Evolutionary conservation across 1,140 invertebrate species (phyloP).

Genomic region (Drosophila arizonae): DNA sequence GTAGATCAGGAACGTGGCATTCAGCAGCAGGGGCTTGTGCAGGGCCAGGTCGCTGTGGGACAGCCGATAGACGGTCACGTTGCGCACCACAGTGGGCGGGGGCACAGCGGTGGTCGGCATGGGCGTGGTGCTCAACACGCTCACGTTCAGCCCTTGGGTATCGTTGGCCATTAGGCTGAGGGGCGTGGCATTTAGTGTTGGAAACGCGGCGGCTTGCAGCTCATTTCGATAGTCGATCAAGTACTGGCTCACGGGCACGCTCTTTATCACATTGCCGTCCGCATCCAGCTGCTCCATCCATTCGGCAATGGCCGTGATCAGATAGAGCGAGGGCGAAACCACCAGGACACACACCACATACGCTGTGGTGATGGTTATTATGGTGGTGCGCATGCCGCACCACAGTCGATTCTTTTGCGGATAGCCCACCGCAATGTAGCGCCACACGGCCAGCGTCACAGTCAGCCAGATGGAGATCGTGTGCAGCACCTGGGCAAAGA

Average conservation of each 20-base stretch:
- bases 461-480: conserved; percentile 96
- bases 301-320: conserved; percentile 86
- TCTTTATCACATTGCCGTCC: conserved; percentile 80
- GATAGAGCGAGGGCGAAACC: conserved; percentile 92
- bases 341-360: conserved; percentile 91
- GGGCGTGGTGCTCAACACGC: conserved; percentile 11
- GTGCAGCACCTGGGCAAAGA: conserved; percentile 93
- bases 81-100: conserved; percentile 44
- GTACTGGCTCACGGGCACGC: conserved; percentile 63
- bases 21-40: conserved; percentile 72
- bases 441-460: conserved; percentile 94
- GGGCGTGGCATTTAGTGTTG: conserved; percentile 48
- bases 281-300: conserved; percentile 82
- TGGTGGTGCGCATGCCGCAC: conserved; percentile 89
- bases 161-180: conserved; percentile 28
- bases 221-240: conserved; percentile 67
- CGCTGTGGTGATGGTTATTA: conserved; percentile 89
- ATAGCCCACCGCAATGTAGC: conserved; percentile 93
- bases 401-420: conserved; percentile 90
- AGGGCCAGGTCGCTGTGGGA: conserved; percentile 58
- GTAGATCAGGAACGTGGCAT: conserved; percentile 91
- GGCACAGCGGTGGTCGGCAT: conserved; percentile 19
- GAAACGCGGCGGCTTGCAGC: conserved; percentile 16
- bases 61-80: conserved; percentile 69
- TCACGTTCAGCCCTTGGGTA: conserved; percentile 39